Evolutionary conservation across 1,140 invertebrate species (phyloP), one percentile per base, ranked within the genome.

Genomic region (Ephestia elutella): DNA sequence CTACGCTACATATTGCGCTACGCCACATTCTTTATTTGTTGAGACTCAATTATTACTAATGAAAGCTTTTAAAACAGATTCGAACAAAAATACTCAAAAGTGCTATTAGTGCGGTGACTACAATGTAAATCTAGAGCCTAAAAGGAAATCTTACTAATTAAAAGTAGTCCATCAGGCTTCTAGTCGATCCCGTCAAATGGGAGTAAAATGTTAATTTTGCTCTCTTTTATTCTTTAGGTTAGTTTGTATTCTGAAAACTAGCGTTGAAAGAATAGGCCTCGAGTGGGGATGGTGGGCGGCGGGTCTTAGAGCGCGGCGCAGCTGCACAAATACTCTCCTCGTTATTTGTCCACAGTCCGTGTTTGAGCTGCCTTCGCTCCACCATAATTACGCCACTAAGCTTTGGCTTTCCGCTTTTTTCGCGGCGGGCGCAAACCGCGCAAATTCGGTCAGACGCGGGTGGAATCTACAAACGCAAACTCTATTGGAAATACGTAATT

Each of bases 61-160:
- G 66, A 78, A 80, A 84, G 74, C 77, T 80, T 77, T 81, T 81
- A 81, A 74, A 77, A 77, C 66, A 80, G 78, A 82, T 78, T 81
- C 70, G 78, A 80, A 82, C 73, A 78, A 80, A 82, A 80, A 75
- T 80, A 78, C 73, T 70, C 71, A 79, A 79, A 80, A 80, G 75
- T 67, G 75, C 65, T 76, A 70, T 79, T 80, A 76, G 77, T 82
- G 75, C 68, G 75, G 80, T 73, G 68, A 78, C 73, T 78, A 78
- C 71, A 73, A 81, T 78, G 71, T 80, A 81, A 82, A 81, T 82
- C 66, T 71, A 63, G 66, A 63, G 60, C 63, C 62, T 70, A 68
- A 73, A 71, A 80, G 75, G 61, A 79, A 71, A 65, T 77, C 70
- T 56, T 65, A 71, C 75, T 82, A 80, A 82, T 82, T 82, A 82